Evolutionary conservation across 2,113 vertebrate genomes (phyloP).

Genomic region (Pogona vitticeps): DNA sequence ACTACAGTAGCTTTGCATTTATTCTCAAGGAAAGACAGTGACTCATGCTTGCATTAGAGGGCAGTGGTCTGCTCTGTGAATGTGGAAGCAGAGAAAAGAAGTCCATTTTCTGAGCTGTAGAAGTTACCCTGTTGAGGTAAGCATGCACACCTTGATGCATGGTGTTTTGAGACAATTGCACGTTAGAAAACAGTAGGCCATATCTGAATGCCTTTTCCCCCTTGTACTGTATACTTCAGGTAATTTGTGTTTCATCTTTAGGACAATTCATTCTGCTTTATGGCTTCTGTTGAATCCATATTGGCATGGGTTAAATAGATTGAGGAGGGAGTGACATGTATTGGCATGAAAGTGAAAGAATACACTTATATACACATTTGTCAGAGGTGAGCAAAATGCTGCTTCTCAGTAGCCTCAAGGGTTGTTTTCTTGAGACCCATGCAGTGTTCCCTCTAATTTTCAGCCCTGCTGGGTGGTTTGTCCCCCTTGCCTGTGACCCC

Average conservation of each 20-base stretch:
- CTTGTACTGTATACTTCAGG: too few species aligned
- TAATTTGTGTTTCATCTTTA: neutral
- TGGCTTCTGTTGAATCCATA: neutral
- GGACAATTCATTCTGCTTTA: neutral
- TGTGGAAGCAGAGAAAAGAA: neutral
- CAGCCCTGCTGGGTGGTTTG: too few species aligned
- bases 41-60: neutral
- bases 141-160: too few species aligned
- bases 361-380: neutral
- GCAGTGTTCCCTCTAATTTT: too few species aligned
- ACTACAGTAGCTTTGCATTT: neutral
- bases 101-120: neutral
- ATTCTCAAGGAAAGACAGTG: too few species aligned
- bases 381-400: too few species aligned
- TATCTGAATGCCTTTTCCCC: too few species aligned
- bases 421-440: too few species aligned
- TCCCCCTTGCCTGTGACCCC: too few species aligned
- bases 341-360: too few species aligned
- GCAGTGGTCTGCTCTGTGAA: neutral
- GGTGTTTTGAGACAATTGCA: neutral
- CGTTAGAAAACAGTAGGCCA: neutral
- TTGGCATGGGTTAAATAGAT: neutral
- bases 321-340: neutral
- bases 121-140: neutral
- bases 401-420: too few species aligned